Conservation (phyloP, 2,888 invertebrate genomes). For the Trimorus sp. region DNA sequence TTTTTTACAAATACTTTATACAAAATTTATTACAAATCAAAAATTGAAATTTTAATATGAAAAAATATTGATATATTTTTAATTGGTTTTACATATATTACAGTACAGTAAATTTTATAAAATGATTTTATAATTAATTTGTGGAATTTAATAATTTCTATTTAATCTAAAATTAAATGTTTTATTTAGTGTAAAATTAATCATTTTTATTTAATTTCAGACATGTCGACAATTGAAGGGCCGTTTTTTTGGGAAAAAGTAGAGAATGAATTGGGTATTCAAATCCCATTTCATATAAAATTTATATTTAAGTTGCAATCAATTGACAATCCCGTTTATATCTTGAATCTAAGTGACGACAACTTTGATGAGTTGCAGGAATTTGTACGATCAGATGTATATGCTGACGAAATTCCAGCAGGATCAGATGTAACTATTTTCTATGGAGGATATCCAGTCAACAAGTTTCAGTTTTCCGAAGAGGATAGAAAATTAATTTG, state of each 20-base stretch:
- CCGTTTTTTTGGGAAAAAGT: slow-evolving; percentile 7
- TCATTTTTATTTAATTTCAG: too few relatives aligned
- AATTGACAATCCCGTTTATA: background rate
- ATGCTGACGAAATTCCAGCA: slow-evolving; percentile 9
- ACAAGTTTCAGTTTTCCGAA: background rate
- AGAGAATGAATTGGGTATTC: background rate
- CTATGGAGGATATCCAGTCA: background rate
- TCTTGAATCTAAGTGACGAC: background rate
- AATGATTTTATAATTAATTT: too few relatives aligned
- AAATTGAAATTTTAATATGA: too few relatives aligned
- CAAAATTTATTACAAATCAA: too few relatives aligned
- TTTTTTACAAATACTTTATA: too few relatives aligned
- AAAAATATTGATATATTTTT: too few relatives aligned
- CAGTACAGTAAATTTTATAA: too few relatives aligned
- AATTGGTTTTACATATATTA: too few relatives aligned
- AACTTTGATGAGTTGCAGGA: background rate
- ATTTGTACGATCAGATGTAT: slow-evolving; percentile 15
- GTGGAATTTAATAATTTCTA: too few relatives aligned
- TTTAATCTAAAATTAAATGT: too few relatives aligned
- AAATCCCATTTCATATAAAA: slow-evolving; percentile 6
- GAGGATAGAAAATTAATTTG: background rate
- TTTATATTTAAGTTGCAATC: slow-evolving; percentile 7
- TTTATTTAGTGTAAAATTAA: too few relatives aligned
- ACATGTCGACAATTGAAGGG: too few relatives aligned
- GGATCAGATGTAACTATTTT: slow-evolving; percentile 1